A percentile compares a stretch with the other conserved stretches of the same genome.
These are phyloP conservation scores for Capricornis sumatraensis DNA, from an alignment of 2,113 vertebrate species.

Conservation along the genomic window DNA sequence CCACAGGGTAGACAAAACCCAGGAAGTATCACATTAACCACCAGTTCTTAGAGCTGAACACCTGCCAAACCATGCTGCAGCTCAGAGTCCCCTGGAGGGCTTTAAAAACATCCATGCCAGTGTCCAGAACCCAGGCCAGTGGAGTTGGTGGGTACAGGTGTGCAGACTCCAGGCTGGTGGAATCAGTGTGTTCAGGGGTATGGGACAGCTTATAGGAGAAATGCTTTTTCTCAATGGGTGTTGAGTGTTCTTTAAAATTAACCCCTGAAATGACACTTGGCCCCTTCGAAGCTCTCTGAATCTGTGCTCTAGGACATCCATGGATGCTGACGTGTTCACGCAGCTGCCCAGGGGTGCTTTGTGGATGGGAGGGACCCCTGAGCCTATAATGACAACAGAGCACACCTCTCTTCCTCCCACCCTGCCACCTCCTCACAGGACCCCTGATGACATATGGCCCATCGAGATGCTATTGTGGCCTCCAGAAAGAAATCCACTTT, in stretches of 20 bases:
- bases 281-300: not conserved
- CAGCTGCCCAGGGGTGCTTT: accelerated
- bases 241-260: not conserved
- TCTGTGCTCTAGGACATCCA: not conserved
- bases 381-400: not conserved
- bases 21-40: not conserved
- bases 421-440: not conserved
- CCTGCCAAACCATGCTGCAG: no score
- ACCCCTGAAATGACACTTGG: no score
- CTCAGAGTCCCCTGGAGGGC: not conserved
- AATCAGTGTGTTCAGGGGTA: not conserved
- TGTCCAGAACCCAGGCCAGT: not conserved
- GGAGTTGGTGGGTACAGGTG: accelerated
- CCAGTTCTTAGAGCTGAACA: not conserved
- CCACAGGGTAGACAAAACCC: not conserved
- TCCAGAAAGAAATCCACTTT: not conserved
- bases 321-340: accelerated
- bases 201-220: not conserved
- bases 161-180: not conserved
- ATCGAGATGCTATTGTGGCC: not conserved
- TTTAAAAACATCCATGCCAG: not conserved
- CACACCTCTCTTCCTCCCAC: not conserved
- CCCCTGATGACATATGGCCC: not conserved
- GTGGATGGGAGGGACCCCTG: accelerated
- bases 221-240: not conserved